A percentile compares a stretch with the other conserved stretches of the same genome.
Evolutionary conservation across 2,888 invertebrate genomes (phyloP).

Genomic region (Aphodius granarius): DNA sequence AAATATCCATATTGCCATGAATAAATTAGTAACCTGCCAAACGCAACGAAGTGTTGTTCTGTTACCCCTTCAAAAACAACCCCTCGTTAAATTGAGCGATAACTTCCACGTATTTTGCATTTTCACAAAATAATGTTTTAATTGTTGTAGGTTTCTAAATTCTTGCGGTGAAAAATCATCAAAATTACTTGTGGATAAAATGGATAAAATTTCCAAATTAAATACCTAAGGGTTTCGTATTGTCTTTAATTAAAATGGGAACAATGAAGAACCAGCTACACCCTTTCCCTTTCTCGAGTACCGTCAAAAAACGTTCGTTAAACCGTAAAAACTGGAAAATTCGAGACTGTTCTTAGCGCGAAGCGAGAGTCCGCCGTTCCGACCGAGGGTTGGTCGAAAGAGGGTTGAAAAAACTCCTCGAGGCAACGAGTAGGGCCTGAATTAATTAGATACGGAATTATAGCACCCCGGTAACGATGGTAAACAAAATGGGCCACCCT

Average conservation of each 20-base stretch:
- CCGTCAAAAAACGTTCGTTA: background rate
- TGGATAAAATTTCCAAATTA: too few relatives aligned
- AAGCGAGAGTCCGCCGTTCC: background rate
- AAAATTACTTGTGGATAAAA: too few relatives aligned
- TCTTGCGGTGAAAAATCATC: too few relatives aligned
- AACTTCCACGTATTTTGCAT: too few relatives aligned
- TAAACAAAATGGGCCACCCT: conserved; percentile 6
- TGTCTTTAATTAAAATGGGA: background rate
- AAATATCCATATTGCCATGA: background rate
- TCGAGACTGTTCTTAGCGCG: background rate
- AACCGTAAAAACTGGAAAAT: background rate
- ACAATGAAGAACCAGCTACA: background rate
- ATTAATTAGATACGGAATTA: conserved; percentile 11
- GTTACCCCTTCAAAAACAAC: background rate
- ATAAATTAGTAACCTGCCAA: background rate
- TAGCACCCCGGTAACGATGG: background rate
- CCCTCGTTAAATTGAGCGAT: background rate
- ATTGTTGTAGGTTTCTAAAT: too few relatives aligned
- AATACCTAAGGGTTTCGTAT: too few relatives aligned
- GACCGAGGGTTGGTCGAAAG: background rate
- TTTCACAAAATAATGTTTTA: too few relatives aligned
- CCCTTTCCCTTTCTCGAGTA: background rate
- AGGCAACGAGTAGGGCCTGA: background rate
- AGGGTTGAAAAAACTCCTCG: background rate
- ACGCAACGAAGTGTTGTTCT: background rate